Base-by-base conservation (phyloP, 2,113 vertebrate species). In the Camelus bactrianus region DNA sequence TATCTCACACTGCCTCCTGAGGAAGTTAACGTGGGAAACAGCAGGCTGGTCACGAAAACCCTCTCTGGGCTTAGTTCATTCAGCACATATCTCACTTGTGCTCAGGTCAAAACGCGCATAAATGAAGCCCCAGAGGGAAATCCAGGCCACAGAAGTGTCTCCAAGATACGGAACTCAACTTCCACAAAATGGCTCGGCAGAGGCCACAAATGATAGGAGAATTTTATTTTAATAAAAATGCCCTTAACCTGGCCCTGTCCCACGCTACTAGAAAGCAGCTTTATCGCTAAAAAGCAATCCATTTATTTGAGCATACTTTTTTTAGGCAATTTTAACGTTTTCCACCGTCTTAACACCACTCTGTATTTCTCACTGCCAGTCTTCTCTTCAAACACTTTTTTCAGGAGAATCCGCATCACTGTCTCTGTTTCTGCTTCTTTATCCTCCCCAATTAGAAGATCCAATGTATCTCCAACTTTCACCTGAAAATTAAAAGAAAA, bases 301-400 rank as follows among this genome's bases (percentile, higher is more conserved):
- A 6, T 95, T 96, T 98, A 98, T 92, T 99, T 99, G 26, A 98
- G 98, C 12, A 95, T 96, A 26, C 99, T 99, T 58, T 99, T 98
- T 97, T 98, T 99, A 54, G 99, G 97, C 81, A 99, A 98, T 89
- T 98, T 98, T 14, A 99, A 77, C 67, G 76, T 96, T 97, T 99
- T 99, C 99, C 99, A 99, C 7, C 99, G 98, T n/a, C 99, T 99
- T 84, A 99, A 65, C 84, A 98, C 64, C 35, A 99, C 99, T 98
- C 98, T 99, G 97, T 99, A 97, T 96, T 99, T 99, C 35, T 99
- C 99, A 60, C 86, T 98, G 38, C 98, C 97, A 0, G 96, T 99
- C 75, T 99, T 98, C 97, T 99, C 98, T n/a, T 98, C 97, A 3
- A 98, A 97, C 22, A 99, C 98, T 90, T 98, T 99, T 95, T 97